These are phyloP conservation scores for Oncopeltus fasciatus DNA, from an alignment of 1,140 invertebrate genomes.

Conservation along the genomic window DNA sequence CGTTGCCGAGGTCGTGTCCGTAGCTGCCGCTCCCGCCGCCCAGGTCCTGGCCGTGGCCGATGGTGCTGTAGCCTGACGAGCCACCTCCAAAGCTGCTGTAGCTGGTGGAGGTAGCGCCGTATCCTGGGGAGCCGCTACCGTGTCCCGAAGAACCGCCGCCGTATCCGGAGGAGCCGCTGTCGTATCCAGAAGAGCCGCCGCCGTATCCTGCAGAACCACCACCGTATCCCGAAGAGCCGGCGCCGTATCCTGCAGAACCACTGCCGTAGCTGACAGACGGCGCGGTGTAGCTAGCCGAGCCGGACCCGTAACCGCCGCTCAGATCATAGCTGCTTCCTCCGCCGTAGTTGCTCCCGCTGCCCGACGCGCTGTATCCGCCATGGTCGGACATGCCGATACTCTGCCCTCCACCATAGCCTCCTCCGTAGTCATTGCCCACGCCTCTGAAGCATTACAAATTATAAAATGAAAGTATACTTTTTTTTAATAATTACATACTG, in stretches of 20 bases:
- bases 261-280: background rate
- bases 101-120: too few species aligned
- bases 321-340: background rate
- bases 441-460: background rate
- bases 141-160: background rate
- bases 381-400: background rate
- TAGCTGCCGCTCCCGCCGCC: background rate
- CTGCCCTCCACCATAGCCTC: background rate
- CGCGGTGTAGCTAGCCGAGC: background rate
- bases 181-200: background rate
- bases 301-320: background rate
- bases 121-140: background rate
- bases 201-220: background rate
- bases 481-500: background rate
- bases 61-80: background rate
- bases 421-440: background rate
- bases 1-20: background rate
- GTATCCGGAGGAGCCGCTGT: background rate
- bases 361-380: background rate
- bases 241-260: too few species aligned
- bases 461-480: background rate
- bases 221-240: background rate
- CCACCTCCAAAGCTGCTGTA: background rate
- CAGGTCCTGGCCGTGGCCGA: background rate
- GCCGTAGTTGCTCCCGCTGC: background rate